phyloP scores from a whole-genome alignment of 1,140 invertebrate species.

The Copidosoma floridanum region DNA sequence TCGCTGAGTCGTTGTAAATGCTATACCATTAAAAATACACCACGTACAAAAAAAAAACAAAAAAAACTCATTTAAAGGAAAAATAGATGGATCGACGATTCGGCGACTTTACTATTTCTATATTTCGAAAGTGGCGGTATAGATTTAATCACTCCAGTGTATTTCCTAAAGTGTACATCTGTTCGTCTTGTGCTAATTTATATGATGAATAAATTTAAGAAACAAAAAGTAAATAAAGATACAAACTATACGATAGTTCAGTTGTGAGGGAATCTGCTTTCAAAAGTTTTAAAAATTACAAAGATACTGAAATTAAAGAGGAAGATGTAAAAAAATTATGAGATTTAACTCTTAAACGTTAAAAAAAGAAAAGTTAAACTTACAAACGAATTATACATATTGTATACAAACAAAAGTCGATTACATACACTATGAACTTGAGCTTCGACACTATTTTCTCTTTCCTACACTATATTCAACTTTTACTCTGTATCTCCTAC shows the following conservation, averaged over 20 bases:
- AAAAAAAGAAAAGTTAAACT: constrained; percentile 29
- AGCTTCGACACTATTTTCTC: constrained; percentile 32
- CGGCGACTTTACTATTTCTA: constrained; percentile 13
- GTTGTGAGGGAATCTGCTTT: constrained; percentile 23
- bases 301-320: constrained; percentile 22
- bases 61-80: neutral
- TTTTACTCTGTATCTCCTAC: constrained; percentile 21
- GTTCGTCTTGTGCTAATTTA: constrained; percentile 49
- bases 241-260: constrained; percentile 31
- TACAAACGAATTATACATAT: constrained; percentile 33
- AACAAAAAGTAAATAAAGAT: constrained; percentile 34
- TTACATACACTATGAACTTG: constrained; percentile 24
- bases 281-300: constrained; percentile 24
- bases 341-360: constrained; percentile 21
- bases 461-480: constrained; percentile 20
- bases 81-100: neutral
- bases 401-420: constrained; percentile 31
- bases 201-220: constrained; percentile 45
- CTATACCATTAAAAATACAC: neutral
- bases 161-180: constrained; percentile 46
- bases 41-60: neutral
- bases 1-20: too few relatives aligned
- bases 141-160: constrained; percentile 34
- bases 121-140: neutral
- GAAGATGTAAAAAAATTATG: constrained; percentile 20